Evolutionary conservation across 2,888 invertebrate genomes (phyloP).

Genomic region (Alloscopus bannaensis): DNA sequence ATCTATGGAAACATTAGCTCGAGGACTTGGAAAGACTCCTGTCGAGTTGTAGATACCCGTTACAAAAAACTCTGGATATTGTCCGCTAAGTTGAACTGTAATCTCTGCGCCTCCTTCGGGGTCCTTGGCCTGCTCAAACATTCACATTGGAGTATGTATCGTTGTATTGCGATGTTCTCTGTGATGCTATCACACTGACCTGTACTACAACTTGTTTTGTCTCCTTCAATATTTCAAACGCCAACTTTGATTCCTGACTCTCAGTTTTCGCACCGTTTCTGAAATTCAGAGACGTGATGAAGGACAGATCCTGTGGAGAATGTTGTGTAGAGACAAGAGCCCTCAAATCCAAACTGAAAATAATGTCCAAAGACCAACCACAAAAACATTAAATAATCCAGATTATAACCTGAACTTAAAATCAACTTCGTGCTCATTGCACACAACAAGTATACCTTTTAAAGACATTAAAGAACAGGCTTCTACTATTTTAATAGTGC

Average conservation of each 20-base stretch:
- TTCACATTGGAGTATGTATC: too few species aligned
- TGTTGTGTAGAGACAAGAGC: constrained; percentile 71
- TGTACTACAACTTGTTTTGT: constrained; percentile 68
- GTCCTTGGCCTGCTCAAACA: constrained; percentile 67
- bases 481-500: too few species aligned
- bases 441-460: too few species aligned
- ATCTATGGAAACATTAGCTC: constrained; percentile 63
- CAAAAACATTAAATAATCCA: too few species aligned
- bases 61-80: constrained; percentile 59
- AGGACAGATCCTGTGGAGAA: constrained; percentile 73
- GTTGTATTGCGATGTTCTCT: too few species aligned
- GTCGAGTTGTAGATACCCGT: constrained; percentile 63
- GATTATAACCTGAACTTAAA: too few species aligned
- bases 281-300: constrained; percentile 74
- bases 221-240: constrained; percentile 73
- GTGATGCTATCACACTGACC: too few species aligned
- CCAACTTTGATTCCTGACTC: constrained; percentile 72
- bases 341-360: constrained; percentile 71
- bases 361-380: too few species aligned
- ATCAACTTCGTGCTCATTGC: too few species aligned
- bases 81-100: constrained; percentile 58
- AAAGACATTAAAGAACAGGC: too few species aligned
- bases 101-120: constrained; percentile 66
- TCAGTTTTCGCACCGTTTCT: constrained; percentile 72
- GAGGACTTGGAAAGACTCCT: constrained; percentile 55